Percentiles rank a stretch among this genome's conserved stretches.
Conservation (phyloP, 2,888 invertebrate genomes). For the Pterostichus madidus region DNA sequence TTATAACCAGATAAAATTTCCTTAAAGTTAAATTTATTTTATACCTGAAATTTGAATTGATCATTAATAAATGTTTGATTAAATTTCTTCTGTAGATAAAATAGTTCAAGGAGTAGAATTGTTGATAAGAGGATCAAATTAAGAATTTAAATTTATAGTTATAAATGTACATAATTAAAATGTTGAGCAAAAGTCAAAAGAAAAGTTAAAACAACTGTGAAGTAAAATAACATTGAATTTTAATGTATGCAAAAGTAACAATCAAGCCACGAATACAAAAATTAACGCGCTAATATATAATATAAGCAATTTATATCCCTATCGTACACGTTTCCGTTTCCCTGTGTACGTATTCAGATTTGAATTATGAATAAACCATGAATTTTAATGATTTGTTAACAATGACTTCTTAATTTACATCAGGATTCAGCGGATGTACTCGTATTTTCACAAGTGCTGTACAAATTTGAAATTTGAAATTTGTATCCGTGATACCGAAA, state of each 20-base stretch:
- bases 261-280: neutral
- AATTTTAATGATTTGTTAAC: slow-evolving; percentile 15
- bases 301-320: slow-evolving; percentile 10
- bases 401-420: slow-evolving; percentile 20
- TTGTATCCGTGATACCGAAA: neutral
- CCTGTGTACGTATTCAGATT: slow-evolving; percentile 4
- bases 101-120: too few species aligned
- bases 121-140: too few species aligned
- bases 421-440: slow-evolving; percentile 7
- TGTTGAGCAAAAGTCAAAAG: neutral
- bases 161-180: neutral
- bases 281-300: slow-evolving; percentile 9
- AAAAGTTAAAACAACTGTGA: neutral
- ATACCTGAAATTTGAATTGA: too few species aligned
- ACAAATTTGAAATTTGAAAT: neutral
- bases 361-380: slow-evolving; percentile 29
- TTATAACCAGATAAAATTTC: too few species aligned
- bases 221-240: slow-evolving; percentile 1
- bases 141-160: too few species aligned
- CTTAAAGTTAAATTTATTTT: too few species aligned
- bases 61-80: too few species aligned
- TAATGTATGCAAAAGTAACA: slow-evolving; percentile 2
- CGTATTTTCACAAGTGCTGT: neutral
- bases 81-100: too few species aligned
- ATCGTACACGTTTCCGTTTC: slow-evolving; percentile 7